Evolutionary conservation across 92 coral and sea anemone genomes (phyloP).

Genomic region (Epizoanthus scotinus): DNA sequence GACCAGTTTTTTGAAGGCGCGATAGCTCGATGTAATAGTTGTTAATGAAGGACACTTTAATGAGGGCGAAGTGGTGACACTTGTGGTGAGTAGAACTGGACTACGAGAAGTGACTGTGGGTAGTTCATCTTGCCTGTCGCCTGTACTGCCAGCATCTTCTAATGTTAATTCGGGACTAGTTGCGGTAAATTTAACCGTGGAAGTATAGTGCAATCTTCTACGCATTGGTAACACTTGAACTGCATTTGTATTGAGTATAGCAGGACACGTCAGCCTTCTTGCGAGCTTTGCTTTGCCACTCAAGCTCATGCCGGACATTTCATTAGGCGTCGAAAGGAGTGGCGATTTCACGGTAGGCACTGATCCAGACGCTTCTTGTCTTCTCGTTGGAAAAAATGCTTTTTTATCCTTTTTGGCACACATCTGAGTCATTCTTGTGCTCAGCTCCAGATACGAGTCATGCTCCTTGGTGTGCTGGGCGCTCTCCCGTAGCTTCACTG

Average conservation of each 20-base stretch:
- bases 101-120: neutral
- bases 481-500: neutral
- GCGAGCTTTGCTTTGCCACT: neutral
- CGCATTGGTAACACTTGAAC: neutral
- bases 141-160: neutral
- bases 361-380: no score
- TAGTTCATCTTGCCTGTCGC: neutral
- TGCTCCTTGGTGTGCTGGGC: neutral
- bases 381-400: no score
- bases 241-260: neutral
- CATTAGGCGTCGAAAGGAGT: neutral
- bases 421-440: no score
- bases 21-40: neutral
- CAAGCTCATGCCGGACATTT: neutral
- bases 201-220: neutral
- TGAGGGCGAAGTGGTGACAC: neutral
- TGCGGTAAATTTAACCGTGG: neutral
- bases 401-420: neutral
- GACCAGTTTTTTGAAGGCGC: conserved; percentile 12
- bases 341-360: no score
- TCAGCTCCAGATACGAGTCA: neutral
- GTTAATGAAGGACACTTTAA: neutral
- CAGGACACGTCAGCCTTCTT: neutral
- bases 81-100: no score
- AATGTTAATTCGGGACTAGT: neutral